These are phyloP conservation scores for Melanotaenia trifasciata DNA, from an alignment of 2,797 vertebrate genomes.

Conservation along the genomic window DNA sequence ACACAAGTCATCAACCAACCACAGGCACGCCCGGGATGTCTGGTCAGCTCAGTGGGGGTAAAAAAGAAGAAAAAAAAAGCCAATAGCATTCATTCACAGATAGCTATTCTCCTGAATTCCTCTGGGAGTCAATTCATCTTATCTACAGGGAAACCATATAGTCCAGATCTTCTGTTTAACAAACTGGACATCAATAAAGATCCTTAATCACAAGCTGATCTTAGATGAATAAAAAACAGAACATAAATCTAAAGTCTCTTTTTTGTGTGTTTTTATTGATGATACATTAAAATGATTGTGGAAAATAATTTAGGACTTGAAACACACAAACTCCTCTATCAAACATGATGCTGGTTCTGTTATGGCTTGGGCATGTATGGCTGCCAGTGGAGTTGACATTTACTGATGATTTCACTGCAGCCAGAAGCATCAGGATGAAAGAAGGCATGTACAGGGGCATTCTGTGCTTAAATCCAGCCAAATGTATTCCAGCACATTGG, in stretches of 20 bases:
- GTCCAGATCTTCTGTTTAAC: slow-evolving; percentile 21
- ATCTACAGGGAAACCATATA: slow-evolving; percentile 29
- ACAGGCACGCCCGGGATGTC: background rate
- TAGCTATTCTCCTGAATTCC: background rate
- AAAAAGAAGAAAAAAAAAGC: background rate
- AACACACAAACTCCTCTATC: slow-evolving; percentile 7
- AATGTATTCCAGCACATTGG: background rate
- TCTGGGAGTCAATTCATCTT: slow-evolving; percentile 36
- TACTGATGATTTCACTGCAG: slow-evolving; percentile 1
- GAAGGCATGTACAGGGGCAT: background rate
- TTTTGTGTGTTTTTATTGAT: background rate
- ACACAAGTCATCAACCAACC: slow-evolving; percentile 1
- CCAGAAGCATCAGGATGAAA: slow-evolving; percentile 1
- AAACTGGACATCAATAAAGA: slow-evolving; percentile 22
- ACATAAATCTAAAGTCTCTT: background rate
- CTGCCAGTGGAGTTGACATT: slow-evolving; percentile 17
- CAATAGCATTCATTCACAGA: slow-evolving; percentile 18
- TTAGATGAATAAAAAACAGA: slow-evolving; percentile 6
- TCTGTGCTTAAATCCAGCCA: background rate
- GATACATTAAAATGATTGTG: background rate
- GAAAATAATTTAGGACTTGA: background rate
- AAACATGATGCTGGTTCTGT: slow-evolving; percentile 17
- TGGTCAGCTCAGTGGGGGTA: slow-evolving; percentile 1
- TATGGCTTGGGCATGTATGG: background rate
- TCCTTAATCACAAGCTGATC: slow-evolving; percentile 20